Percentiles rank a stretch among this genome's conserved stretches.
Evolutionary conservation across 2,888 invertebrate genomes (phyloP).

Genomic region (Eurois occulta): DNA sequence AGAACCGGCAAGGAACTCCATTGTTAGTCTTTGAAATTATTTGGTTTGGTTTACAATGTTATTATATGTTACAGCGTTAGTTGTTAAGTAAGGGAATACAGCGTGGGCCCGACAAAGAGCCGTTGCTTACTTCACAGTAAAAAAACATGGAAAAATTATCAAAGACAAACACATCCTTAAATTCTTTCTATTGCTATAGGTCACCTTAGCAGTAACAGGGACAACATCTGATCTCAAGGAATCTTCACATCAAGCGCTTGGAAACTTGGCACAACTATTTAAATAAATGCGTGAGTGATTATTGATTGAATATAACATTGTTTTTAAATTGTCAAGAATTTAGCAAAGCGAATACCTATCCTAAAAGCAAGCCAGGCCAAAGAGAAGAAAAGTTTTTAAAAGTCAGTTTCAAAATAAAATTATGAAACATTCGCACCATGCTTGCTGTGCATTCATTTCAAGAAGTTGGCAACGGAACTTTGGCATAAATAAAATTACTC

Average conservation of each 20-base stretch:
- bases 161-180: background rate
- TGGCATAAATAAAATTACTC: conserved; percentile 21
- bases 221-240: background rate
- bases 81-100: too few relatives aligned
- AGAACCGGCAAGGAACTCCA: too few relatives aligned
- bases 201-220: background rate
- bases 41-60: too few relatives aligned
- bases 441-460: conserved; percentile 25
- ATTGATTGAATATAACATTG: too few relatives aligned
- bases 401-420: background rate
- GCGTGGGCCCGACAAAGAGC: too few relatives aligned
- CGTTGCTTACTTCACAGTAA: too few relatives aligned
- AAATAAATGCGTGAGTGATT: background rate
- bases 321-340: background rate
- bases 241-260: background rate
- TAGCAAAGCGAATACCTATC: background rate
- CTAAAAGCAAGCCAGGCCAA: background rate
- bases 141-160: too few relatives aligned
- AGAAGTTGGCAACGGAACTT: conserved; percentile 23
- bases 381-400: background rate
- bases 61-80: too few relatives aligned
- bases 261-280: background rate
- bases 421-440: background rate
- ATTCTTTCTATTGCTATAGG: background rate
- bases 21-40: too few relatives aligned